Conservation (phyloP, 2,888 invertebrate species). For the Clitarchus hookeri region DNA sequence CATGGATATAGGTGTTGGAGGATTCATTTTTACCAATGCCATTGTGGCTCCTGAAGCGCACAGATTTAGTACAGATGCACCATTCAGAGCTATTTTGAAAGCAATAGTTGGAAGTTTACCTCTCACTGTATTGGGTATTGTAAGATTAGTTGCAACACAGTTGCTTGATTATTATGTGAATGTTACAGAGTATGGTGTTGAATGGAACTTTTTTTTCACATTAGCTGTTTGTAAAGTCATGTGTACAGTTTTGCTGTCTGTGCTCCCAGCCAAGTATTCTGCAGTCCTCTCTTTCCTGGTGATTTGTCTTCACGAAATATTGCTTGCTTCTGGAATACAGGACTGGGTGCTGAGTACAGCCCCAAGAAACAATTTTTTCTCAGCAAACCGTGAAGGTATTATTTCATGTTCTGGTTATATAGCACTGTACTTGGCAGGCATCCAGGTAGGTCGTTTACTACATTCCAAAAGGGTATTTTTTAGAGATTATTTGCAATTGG, state of each 20-base stretch:
- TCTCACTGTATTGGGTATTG: conserved; percentile 65
- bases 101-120: conserved; percentile 51
- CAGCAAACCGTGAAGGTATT: conserved; percentile 92
- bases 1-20: conserved; percentile 96
- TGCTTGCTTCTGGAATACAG: conserved; percentile 66
- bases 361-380: conserved; percentile 64
- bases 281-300: conserved; percentile 62
- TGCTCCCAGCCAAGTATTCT: conserved; percentile 59
- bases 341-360: conserved; percentile 69
- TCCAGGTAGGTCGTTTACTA: conserved; percentile 64
- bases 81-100: conserved; percentile 28
- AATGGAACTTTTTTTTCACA: conserved; percentile 99
- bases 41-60: conserved; percentile 66
- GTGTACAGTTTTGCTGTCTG: conserved; percentile 64
- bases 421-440: conserved; percentile 77
- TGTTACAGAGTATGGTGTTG: conserved; percentile 91
- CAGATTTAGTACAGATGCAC: conserved; percentile 10
- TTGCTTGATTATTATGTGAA: conserved; percentile 82
- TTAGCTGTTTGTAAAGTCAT: conserved; percentile 80
- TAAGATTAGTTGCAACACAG: conserved; percentile 64
- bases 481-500: conserved; percentile 42
- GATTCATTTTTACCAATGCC: conserved; percentile 82
- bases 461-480: conserved; percentile 48
- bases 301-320: conserved; percentile 67
- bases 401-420: conserved; percentile 84